Conservation (phyloP, 2,797 vertebrate species). For the Sebastes cheni region DNA sequence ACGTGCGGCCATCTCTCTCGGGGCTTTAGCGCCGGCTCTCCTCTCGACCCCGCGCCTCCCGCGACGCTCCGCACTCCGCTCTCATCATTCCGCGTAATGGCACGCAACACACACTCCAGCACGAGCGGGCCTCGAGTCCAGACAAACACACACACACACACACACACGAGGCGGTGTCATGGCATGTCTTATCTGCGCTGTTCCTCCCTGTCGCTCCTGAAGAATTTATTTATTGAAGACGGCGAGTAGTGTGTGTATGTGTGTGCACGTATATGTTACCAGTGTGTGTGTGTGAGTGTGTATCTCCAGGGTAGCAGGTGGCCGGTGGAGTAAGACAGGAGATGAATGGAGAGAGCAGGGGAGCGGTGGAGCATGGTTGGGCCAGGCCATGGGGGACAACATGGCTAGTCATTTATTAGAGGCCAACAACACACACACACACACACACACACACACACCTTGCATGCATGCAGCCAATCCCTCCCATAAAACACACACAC, state of each 20-base stretch:
- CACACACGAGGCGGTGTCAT: slow-evolving; percentile 7
- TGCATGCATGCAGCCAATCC: slow-evolving; percentile 22
- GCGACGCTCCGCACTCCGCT: slow-evolving; percentile 76
- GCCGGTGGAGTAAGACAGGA: slow-evolving; percentile 66
- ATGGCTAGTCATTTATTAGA: slow-evolving; percentile 79
- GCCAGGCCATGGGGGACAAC: slow-evolving; percentile 77
- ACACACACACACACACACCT: slow-evolving; percentile 14
- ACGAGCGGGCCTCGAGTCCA: slow-evolving; percentile 66
- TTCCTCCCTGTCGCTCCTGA: slow-evolving; percentile 39
- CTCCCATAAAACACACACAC: neutral
- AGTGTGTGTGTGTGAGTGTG: slow-evolving; percentile 20
- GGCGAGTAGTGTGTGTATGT: neutral
- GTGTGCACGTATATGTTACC: slow-evolving; percentile 9
- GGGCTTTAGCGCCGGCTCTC: slow-evolving; percentile 46
- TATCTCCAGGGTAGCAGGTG: slow-evolving; percentile 78
- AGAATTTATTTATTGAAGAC: slow-evolving; percentile 58
- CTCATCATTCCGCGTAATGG: slow-evolving; percentile 85
- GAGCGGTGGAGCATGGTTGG: slow-evolving; percentile 73
- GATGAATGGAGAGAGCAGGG: slow-evolving; percentile 74
- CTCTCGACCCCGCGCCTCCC: slow-evolving; percentile 75
- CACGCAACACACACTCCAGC: slow-evolving; percentile 76
- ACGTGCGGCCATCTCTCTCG: slow-evolving; percentile 28
- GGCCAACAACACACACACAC: slow-evolving; percentile 41
- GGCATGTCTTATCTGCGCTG: slow-evolving; percentile 29
- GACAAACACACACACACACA: slow-evolving; percentile 25